Base-by-base conservation (phyloP, 2,888 invertebrate species). In the Gastrophysa polygoni region DNA sequence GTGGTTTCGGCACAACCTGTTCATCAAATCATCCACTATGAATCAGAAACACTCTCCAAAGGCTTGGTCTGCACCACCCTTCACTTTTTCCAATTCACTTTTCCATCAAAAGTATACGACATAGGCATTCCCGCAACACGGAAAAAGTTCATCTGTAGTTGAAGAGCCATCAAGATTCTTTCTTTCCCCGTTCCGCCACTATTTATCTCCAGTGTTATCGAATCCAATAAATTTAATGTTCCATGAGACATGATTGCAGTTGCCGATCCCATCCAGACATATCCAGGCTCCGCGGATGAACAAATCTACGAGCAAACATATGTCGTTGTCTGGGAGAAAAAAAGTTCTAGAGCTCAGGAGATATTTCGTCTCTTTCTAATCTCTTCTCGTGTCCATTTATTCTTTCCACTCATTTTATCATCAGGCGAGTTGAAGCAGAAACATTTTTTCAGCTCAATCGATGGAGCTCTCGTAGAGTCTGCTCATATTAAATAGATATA, bases 151-250 rank as follows among this genome's bases (percentile, higher is more conserved):
- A 54, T 54, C 44, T 54, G 28, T 38, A 34, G 38, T 20, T 20
- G 3, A 20, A 51, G 34, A 52, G 34, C 38, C 38, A 38, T 52
- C 52, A 14, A 52, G 52, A 18, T 21, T 34, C 38, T 21, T 10
- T 6, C 29, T 2, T 32, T 8, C 11, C 14, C 38, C 38, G 11
- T 24, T 54, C 57, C 28, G 32, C 18, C 47, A 61, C 20, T 59
- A 63, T 63, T 59, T 63, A 59, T 63, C 47, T 63, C 47, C 61
- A 57, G 57, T 68, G 69, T 72, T 70, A 72, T 71, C 70, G 71
- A 59, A 66, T 65, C 70, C 70, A 72, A 71, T 73, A 69, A 71
- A 73, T 72, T 71, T 73, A 73, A 73, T 72, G 72, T 68, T 68
- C 70, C 69, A 68, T 69, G 70, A 68, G 69, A 66, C 70, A 67